A percentile compares a stretch with the other conserved stretches of the same genome.
These are phyloP conservation scores for Hydropotes inermis DNA, from an alignment of 2,113 vertebrate genomes.

Conservation along the genomic window DNA sequence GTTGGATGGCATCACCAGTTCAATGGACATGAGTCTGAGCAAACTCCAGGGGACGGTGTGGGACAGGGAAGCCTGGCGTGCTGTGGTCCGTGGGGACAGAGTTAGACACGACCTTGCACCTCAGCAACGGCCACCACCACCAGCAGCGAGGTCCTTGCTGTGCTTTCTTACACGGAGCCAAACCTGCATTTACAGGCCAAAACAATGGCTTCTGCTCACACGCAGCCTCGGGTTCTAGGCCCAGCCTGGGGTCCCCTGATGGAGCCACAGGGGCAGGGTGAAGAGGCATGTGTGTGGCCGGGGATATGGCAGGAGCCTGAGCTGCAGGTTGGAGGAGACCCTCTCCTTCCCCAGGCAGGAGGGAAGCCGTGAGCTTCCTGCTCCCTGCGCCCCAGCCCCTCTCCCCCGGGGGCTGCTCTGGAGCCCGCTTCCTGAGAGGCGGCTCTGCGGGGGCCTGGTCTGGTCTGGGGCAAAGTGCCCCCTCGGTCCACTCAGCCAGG, in stretches of 20 bases:
- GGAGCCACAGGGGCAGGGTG: neutral
- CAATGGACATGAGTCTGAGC: neutral
- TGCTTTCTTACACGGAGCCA: neutral
- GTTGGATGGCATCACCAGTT: neutral
- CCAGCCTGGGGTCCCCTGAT: neutral
- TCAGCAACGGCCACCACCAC: neutral
- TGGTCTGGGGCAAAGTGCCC: neutral
- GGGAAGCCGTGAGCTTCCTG: neutral
- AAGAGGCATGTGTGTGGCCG: neutral
- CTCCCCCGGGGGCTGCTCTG: neutral
- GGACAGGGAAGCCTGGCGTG: neutral
- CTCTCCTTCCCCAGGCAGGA: neutral
- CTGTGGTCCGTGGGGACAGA: neutral
- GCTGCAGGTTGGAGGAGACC: neutral
- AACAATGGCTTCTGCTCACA: neutral
- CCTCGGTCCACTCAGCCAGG: rapidly evolving
- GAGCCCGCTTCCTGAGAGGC: neutral
- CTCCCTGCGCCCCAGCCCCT: rapidly evolving
- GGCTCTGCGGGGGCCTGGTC: neutral
- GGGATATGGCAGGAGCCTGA: neutral
- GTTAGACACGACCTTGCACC: neutral
- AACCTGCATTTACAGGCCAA: neutral
- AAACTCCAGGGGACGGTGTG: neutral
- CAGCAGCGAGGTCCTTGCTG: neutral
- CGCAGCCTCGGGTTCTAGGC: neutral